These are phyloP conservation scores for Mayetiola destructor DNA, from an alignment of 2,888 invertebrate genomes.

Conservation along the genomic window DNA sequence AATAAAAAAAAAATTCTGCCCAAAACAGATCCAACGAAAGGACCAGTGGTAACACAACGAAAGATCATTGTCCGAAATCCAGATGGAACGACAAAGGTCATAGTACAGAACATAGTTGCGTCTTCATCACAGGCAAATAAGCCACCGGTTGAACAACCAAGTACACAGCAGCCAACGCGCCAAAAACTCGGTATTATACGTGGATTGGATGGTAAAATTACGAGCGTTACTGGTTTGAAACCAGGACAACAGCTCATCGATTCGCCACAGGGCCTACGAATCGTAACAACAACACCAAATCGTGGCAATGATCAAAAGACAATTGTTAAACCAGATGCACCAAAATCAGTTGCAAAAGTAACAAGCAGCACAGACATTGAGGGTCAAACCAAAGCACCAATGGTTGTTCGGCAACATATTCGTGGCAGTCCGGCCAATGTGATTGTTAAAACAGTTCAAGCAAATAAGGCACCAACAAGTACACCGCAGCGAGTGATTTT, in stretches of 20 bases:
- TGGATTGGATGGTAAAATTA: slow-evolving; percentile 74
- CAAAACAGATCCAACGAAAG: slow-evolving; percentile 17
- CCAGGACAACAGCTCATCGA: slow-evolving; percentile 88
- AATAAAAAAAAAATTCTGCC: not conserved
- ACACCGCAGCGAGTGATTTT: slow-evolving; percentile 15
- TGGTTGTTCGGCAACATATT: slow-evolving; percentile 18
- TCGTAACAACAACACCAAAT: slow-evolving; percentile 40
- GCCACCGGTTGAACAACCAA: slow-evolving; percentile 40
- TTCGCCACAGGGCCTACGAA: slow-evolving; percentile 84
- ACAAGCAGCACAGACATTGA: not conserved
- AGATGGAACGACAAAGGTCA: slow-evolving; percentile 50
- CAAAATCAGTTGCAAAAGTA: slow-evolving; percentile 9
- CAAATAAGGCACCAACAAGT: slow-evolving; percentile 4
- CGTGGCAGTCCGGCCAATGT: not conserved
- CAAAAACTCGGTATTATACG: slow-evolving; percentile 85
- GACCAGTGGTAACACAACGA: slow-evolving; percentile 26
- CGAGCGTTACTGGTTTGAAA: slow-evolving; percentile 73
- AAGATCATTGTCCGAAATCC: slow-evolving; percentile 36
- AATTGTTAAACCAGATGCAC: slow-evolving; percentile 14
- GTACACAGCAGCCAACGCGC: slow-evolving; percentile 45
- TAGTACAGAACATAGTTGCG: slow-evolving; percentile 46
- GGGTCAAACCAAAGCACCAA: slow-evolving; percentile 14
- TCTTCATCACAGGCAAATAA: slow-evolving; percentile 32
- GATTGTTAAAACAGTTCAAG: not conserved
- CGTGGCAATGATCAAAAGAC: not conserved